Base-by-base conservation (phyloP, 2,113 vertebrate species). In the Nesoenas mayeri region DNA sequence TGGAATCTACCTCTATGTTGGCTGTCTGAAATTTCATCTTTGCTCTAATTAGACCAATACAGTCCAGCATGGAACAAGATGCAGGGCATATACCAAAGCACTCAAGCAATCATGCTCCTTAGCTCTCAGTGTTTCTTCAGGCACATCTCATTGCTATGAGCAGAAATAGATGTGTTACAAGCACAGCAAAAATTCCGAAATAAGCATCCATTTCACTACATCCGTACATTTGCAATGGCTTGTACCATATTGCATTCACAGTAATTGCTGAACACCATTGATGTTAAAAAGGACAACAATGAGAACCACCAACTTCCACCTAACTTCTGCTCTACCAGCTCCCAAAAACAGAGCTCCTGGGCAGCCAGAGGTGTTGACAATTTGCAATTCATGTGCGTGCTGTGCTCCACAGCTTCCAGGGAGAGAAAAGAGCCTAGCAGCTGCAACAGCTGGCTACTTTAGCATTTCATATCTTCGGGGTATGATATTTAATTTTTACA, bases 381-480 rank as follows among this genome's bases (percentile, higher is more conserved):
- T 34, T 62, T 66, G 57, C 28, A 36, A 31, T 54, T 79, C n/a
- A 38, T 0, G 1, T 51, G n/a, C 0, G 0, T 42, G n/a, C 20
- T 36, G 69, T 62, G 34, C 47, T 62, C 31, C 36, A 54, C 26
- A 73, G 61, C 44, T 95, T 72, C 54, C 38, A 73, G 60, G 15
- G 15, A 86, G 44, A 93, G 79, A 50, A 50, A 56, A 65, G 50
- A 26, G 54, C 40, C 77, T 28, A 84, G 47, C 50, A 91, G 48
- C 56, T 88, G 21, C 7, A 20, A 56, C 17, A 62, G 31, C 13
- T 87, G 54, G 7, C n/a, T 72, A 47, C 56, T 67, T 70, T 6
- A 91, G 8, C 26, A 54, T 58, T 86, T 64, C 21, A 5, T 78
- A 25, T 11, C 54, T 93, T 72, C 42, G 38, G 87, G 67, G 13